Evolutionary conservation across 2,113 vertebrate genomes (phyloP).

Genomic region (Oreamnos americanus): DNA sequence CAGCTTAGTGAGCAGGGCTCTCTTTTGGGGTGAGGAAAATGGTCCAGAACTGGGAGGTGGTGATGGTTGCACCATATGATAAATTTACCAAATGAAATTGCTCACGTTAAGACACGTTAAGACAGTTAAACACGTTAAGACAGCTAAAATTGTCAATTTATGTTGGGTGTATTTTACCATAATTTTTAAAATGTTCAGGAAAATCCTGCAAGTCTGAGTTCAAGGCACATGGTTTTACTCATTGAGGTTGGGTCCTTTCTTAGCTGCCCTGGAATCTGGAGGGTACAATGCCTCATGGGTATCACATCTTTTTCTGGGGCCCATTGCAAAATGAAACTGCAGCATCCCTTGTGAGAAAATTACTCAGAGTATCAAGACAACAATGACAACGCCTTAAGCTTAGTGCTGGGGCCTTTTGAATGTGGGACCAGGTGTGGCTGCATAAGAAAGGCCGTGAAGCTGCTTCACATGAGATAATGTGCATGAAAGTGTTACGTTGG

Average conservation of each 20-base stretch:
- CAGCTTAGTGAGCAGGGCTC: no score
- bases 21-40: neutral
- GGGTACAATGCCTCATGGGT: rapidly evolving
- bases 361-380: neutral
- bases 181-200: neutral
- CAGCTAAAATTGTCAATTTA: neutral
- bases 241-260: rapidly evolving
- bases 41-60: neutral
- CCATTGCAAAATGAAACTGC: neutral
- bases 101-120: neutral
- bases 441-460: neutral
- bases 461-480: rapidly evolving
- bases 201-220: neutral
- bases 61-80: neutral
- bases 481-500: rapidly evolving
- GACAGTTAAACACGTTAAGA: neutral
- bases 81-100: neutral
- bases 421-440: rapidly evolving
- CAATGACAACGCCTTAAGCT: no score
- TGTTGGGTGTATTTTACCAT: neutral
- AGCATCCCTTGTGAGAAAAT: neutral
- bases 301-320: rapidly evolving
- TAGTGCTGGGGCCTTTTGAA: rapidly evolving
- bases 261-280: neutral
- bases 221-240: rapidly evolving